Percentiles rank a stretch among this genome's conserved stretches.
Evolutionary conservation across 2,113 vertebrate species (phyloP).

Genomic region (Sinosuthora webbiana): DNA sequence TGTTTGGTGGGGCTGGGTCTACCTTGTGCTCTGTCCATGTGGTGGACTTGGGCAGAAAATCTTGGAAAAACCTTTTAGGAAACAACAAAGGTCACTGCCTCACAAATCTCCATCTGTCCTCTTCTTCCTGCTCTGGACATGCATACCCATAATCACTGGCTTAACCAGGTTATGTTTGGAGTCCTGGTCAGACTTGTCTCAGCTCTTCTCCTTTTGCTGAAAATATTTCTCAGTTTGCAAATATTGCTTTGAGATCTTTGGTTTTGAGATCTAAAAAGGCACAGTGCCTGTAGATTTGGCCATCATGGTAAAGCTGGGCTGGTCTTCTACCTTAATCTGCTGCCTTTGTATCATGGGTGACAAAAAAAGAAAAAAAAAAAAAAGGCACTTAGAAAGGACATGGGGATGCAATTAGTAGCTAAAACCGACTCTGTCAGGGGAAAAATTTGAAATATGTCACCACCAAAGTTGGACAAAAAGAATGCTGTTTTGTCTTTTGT

Average conservation of each 20-base stretch:
- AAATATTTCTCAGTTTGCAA: not conserved
- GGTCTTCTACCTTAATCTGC: not conserved
- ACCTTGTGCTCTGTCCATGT: accelerated
- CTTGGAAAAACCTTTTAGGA: not conserved
- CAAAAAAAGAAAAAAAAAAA: not conserved
- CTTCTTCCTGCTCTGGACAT: not conserved
- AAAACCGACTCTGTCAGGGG: not conserved
- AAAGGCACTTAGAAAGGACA: not conserved
- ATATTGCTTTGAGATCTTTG: no score
- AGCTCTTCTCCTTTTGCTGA: not conserved
- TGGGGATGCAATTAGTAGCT: not conserved
- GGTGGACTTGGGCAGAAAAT: not conserved
- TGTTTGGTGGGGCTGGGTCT: not conserved
- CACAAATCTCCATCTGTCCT: not conserved
- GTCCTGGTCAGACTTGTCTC: not conserved
- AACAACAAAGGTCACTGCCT: not conserved
- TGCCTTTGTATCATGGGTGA: not conserved
- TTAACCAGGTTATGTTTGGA: accelerated
- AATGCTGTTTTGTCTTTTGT: not conserved
- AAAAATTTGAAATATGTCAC: not conserved
- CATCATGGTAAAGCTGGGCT: not conserved
- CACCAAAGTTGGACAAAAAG: not conserved
- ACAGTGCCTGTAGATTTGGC: not conserved
- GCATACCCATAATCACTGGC: not conserved
- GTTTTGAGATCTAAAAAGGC: no score